Base-by-base conservation (phyloP, 2,797 vertebrate genomes). In the Centropyge bicolor region DNA sequence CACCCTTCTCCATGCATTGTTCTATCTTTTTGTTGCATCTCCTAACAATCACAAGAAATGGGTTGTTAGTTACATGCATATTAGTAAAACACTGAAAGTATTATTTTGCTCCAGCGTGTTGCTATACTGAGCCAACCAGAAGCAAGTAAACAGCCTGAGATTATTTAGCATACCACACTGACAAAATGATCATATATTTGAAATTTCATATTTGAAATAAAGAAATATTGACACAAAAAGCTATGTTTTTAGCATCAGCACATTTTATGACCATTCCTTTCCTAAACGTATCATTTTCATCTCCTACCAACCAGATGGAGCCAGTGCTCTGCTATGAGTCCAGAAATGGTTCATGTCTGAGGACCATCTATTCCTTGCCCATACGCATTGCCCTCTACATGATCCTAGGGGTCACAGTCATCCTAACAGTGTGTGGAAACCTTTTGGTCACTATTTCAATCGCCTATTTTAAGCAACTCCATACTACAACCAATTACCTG, bases 401-500 rank as follows among this genome's bases (percentile, higher is more conserved):
- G 2, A 16, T 79, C 41, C 20, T 86, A 3, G 78, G 83, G 1
- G 3, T 55, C 17, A 64, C 6, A 3, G 68, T 83, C 22, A 16
- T 78, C 14, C 22, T 88, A 7, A 86, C 85, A 27, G 82, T 87
- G 45, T 80, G 51, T 70, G 82, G 85, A 22, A 87, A 87, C 52
- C 46, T 85, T 35, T 9, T 87, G 27, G 85, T 87, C 56, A 60
- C 67, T 35, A n/a, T 80, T 3, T 73, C 85, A 5, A 48, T 87
- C 2, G 40, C 66, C 40, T 76, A 75, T 59, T 87, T 87, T 54
- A 84, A 82, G 51, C 85, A 84, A 57, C 85, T 87, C 5, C 85
- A 82, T n/a, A 87, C 82, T 70, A 79, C 85, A 17, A 87, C 85
- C 1, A 87, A 87, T 52, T 87, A 80, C 57, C 74, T 87, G 17